Percentiles rank a stretch among this genome's conserved stretches.
Evolutionary conservation across 2,797 vertebrate genomes (phyloP).

Genomic region (Lerista edwardsae): DNA sequence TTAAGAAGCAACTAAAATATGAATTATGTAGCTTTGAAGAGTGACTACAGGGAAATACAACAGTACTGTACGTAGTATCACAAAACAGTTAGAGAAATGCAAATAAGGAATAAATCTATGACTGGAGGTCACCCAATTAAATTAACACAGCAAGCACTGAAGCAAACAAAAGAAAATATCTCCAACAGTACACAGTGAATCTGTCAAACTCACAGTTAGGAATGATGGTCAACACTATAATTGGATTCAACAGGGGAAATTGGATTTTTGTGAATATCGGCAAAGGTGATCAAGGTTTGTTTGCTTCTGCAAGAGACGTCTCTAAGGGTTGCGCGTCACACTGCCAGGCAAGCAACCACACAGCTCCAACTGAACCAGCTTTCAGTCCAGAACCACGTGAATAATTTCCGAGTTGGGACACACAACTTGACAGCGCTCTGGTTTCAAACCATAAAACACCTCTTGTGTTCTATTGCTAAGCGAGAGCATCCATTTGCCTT

Average conservation of each 20-base stretch:
- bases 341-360: neutral
- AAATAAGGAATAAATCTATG: neutral
- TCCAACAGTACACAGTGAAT: neutral
- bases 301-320: neutral
- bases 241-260: slow-evolving; percentile 3
- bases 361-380: neutral
- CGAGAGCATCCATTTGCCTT: neutral
- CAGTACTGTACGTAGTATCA: neutral
- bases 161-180: neutral
- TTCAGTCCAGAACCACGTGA: neutral
- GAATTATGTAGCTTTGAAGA: neutral
- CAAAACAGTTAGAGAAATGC: neutral
- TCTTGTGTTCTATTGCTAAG: neutral
- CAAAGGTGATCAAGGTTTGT: neutral
- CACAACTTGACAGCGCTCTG: neutral
- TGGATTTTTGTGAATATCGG: neutral
- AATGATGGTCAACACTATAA: slow-evolving; percentile 6
- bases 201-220: slow-evolving; percentile 2
- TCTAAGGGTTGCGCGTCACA: neutral
- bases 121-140: neutral
- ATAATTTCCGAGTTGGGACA: neutral
- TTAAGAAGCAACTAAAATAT: neutral
- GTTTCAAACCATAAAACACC: neutral
- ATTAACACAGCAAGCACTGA: neutral
- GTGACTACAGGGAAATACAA: neutral